Conservation (phyloP, 1,140 invertebrate genomes). For the Leptopilina boulardi region DNA sequence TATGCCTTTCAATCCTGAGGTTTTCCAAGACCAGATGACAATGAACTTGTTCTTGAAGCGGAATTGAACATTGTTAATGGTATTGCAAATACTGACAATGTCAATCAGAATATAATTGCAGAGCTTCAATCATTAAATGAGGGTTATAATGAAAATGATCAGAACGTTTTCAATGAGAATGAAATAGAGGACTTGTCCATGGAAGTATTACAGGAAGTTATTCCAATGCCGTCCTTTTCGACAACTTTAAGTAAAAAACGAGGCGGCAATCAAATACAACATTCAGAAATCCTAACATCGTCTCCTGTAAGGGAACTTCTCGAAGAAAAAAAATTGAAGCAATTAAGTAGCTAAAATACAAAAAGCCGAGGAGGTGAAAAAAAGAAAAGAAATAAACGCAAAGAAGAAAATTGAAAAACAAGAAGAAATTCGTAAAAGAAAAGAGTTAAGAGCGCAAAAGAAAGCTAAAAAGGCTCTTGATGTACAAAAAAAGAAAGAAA, state of each 20-base stretch:
- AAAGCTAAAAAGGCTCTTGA: neutral
- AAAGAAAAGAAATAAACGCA: conserved; percentile 8
- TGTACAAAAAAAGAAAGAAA: neutral
- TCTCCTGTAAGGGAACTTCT: neutral
- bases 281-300: conserved; percentile 19
- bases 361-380: conserved; percentile 17
- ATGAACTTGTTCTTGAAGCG: neutral
- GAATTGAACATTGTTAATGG: conserved; percentile 45
- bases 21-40: neutral
- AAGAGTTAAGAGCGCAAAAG: neutral
- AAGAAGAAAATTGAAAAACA: conserved; percentile 7
- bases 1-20: neutral
- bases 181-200: too few species aligned
- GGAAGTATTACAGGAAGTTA: neutral
- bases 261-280: conserved; percentile 3
- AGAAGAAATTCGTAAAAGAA: neutral
- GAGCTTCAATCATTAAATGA: neutral
- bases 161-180: neutral
- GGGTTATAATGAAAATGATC: neutral
- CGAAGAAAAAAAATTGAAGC: conserved; percentile 18
- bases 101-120: conserved; percentile 42
- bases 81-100: conserved; percentile 46
- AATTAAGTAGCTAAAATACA: neutral
- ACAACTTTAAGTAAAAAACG: neutral
- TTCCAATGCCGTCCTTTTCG: neutral